Conservation (phyloP, 64 coral and sea anemone species). For the Stichodactyla helianthus region DNA sequence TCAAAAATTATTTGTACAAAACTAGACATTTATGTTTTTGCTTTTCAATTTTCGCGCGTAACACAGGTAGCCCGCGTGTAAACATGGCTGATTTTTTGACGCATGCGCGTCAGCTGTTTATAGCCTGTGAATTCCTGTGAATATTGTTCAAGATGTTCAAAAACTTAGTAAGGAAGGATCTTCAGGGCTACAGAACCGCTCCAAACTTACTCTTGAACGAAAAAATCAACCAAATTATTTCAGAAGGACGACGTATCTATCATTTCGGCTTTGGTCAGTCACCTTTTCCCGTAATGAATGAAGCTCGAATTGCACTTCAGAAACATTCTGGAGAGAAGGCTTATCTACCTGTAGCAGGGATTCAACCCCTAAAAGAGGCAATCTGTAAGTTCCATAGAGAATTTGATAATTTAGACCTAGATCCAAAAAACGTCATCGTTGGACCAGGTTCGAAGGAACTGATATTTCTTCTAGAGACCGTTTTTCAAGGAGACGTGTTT, state of each 20-base stretch:
- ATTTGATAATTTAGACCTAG: conserved; percentile 36
- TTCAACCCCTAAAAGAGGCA: conserved; percentile 18
- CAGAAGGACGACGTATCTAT: conserved; percentile 12
- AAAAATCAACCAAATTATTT: conserved; percentile 30
- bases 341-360: conserved; percentile 47
- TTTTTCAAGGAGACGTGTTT: conserved; percentile 47
- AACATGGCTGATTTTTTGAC: too few relatives aligned
- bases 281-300: conserved; percentile 27
- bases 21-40: too few relatives aligned
- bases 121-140: too few relatives aligned
- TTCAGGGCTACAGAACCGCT: conserved; percentile 21
- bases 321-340: conserved; percentile 24
- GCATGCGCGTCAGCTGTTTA: too few relatives aligned
- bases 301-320: neutral
- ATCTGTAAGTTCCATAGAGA: conserved; percentile 47
- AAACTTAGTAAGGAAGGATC: conserved; percentile 26
- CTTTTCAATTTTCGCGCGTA: too few relatives aligned
- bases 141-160: neutral
- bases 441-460: conserved; percentile 49
- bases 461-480: conserved; percentile 18
- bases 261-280: conserved; percentile 54
- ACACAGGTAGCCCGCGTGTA: too few relatives aligned
- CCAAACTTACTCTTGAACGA: conserved; percentile 41
- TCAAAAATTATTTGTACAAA: too few relatives aligned
- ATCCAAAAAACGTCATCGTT: conserved; percentile 39